A percentile compares a stretch with the other conserved stretches of the same genome.
Conservation (phyloP, 2,888 invertebrate genomes). For the Coelogynopora nodosa region DNA sequence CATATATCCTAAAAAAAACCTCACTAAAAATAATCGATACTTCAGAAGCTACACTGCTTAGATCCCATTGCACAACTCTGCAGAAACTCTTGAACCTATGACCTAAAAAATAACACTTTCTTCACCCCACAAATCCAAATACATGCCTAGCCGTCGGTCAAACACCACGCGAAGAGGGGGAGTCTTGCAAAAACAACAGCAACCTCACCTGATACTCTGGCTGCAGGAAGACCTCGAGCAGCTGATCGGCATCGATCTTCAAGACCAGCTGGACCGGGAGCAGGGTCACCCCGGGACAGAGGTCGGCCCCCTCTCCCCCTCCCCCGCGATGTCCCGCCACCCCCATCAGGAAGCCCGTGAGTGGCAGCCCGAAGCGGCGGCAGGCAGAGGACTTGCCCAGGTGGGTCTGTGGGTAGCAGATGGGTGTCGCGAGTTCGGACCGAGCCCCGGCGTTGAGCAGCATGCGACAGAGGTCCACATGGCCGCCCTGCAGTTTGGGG, state of each 20-base stretch:
- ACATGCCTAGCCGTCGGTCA: too few relatives aligned
- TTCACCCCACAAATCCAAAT: too few relatives aligned
- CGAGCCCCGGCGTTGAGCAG: slow-evolving; percentile 17
- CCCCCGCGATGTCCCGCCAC: neutral
- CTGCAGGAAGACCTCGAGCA: neutral
- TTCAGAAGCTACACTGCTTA: too few relatives aligned
- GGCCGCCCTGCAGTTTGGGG: slow-evolving; percentile 3
- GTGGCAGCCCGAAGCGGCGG: neutral
- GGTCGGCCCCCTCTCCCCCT: neutral
- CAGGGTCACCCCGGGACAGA: neutral
- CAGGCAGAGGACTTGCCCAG: neutral
- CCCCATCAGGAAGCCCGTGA: slow-evolving; percentile 1
- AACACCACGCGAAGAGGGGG: too few relatives aligned
- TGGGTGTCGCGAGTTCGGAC: neutral
- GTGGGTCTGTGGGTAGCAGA: slow-evolving; percentile 14
- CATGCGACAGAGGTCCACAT: neutral
- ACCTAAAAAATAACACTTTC: too few relatives aligned
- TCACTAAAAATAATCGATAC: too few relatives aligned
- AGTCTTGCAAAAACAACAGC: too few relatives aligned
- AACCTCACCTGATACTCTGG: slow-evolving; percentile 1
- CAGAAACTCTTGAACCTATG: too few relatives aligned
- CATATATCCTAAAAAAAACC: too few relatives aligned
- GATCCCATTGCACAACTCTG: too few relatives aligned
- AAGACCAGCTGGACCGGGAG: neutral
- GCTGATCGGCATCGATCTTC: neutral